Evolutionary conservation across 2,888 invertebrate genomes (phyloP), one percentile per base, ranked within the genome.

Genomic region (Alcis repandata): DNA sequence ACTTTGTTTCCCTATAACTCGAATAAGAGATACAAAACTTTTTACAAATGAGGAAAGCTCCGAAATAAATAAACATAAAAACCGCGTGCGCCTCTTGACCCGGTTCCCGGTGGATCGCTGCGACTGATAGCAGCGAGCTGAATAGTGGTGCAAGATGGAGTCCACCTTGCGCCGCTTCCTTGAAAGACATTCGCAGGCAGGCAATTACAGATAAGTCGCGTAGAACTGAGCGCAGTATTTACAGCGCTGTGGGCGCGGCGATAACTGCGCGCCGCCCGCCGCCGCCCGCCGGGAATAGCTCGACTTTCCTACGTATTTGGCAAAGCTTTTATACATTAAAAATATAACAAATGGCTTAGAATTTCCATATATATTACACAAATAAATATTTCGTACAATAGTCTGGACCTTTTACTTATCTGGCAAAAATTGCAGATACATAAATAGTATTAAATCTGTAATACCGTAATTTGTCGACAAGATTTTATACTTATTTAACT

Each of bases 131-230:
- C 73, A 75, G 69, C 76, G 74, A 79, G 82, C 79, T 92, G 90
- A 91, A 92, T 90, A 84, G 86, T 85, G 79, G 77, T 85, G 86
- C 82, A 85, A 90, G 89, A 91, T 90, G 87, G 83, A 89, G 86
- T 88, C 87, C 87, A 87, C 85, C 87, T 87, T 83, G 83, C 79
- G 83, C 79, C 79, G 87, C 77, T 89, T 89, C 83, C 88, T 89
- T 92, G 90, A 93, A 92, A 92, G 92, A 90, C 92, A 91, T 91
- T 92, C 87, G 86, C 86, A 87, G 85, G 88, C 87, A 89, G 88
- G 92, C 93, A 93, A 93, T 93, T 92, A 92, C 83, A 93, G 93
- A 93, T 93, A 93, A 92, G 92, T 91, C 91, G 81, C 79, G 84
- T 79, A 83, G 86, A 83, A 91, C 88, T 90, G 88, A 88, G 90